Percentiles rank a stretch among this genome's conserved stretches.
Conservation (phyloP, 2,113 vertebrate genomes). For the Emydura subglobosa region DNA sequence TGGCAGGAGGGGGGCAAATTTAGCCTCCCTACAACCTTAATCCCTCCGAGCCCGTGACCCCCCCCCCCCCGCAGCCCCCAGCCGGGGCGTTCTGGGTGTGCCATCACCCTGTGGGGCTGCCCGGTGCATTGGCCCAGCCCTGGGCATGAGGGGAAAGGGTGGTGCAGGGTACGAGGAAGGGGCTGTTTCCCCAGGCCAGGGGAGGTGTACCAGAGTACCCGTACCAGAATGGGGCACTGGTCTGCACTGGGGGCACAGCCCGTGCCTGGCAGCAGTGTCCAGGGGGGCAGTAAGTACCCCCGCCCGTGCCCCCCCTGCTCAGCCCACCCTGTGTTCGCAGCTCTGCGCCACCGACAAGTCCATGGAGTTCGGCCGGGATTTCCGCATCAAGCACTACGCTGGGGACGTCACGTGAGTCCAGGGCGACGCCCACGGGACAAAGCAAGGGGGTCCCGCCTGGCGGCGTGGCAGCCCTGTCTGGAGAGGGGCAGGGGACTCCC, state of each 20-base stretch:
- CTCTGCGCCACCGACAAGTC: conserved; percentile 89
- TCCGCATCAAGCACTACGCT: conserved; percentile 92
- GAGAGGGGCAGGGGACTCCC: background rate
- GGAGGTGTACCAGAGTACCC: background rate
- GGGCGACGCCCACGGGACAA: background rate
- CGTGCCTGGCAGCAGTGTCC: rapidly evolving
- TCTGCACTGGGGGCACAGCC: background rate
- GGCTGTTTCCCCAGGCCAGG: background rate
- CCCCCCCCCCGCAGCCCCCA: background rate
- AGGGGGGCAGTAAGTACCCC: rapidly evolving
- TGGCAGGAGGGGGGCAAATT: background rate
- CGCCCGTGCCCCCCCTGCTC: background rate
- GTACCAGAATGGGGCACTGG: background rate
- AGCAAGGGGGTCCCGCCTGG: background rate
- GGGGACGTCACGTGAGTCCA: conserved; percentile 91
- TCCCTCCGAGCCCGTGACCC: too few relatives aligned
- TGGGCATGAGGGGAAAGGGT: background rate
- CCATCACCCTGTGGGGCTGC: background rate
- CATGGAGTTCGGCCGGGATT: conserved; percentile 93
- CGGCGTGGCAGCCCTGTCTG: background rate
- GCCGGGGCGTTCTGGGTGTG: background rate
- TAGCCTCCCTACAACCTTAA: background rate
- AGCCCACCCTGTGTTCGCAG: conserved; percentile 63
- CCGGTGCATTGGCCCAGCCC: background rate
- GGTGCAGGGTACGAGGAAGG: background rate